phyloP scores from a whole-genome alignment of 2,797 vertebrate species.

The Cichlasoma orientale region DNA sequence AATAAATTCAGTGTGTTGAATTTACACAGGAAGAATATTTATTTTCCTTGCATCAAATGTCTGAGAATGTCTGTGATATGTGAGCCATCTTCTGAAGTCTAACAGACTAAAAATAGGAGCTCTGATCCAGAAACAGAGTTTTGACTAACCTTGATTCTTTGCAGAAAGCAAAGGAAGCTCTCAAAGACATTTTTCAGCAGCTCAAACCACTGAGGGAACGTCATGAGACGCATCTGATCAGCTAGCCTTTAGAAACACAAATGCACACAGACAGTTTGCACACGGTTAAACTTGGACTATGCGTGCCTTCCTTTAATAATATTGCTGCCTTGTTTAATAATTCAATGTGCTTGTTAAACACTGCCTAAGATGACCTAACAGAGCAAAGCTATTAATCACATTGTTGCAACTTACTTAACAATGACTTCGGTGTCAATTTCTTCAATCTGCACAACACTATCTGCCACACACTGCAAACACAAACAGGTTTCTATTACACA shows the following conservation, averaged over 20 bases:
- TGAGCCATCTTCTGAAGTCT: not conserved
- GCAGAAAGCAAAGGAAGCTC: conserved; percentile 91
- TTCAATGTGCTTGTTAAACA: not conserved
- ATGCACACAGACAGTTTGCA: not conserved
- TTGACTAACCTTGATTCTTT: conserved; percentile 89
- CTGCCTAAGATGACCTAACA: not conserved
- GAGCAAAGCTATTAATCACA: not conserved
- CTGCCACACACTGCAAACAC: conserved; percentile 84
- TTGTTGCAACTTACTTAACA: conserved; percentile 86
- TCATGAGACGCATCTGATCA: conserved; percentile 92
- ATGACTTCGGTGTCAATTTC: conserved; percentile 91
- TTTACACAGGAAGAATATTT: not conserved
- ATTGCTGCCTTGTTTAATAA: not conserved
- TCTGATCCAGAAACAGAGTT: not conserved
- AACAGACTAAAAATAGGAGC: not conserved
- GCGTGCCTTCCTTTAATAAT: too few species aligned
- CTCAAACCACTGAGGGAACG: conserved; percentile 88
- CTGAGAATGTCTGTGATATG: not conserved
- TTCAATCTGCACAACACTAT: conserved; percentile 88
- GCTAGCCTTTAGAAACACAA: conserved; percentile 82
- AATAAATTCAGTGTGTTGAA: not conserved
- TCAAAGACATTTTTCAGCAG: conserved; percentile 90
- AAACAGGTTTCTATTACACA: not conserved
- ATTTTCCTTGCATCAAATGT: not conserved
- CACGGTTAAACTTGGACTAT: not conserved